Percentiles rank a stretch among this genome's conserved stretches.
Conservation (phyloP, 2,888 invertebrate genomes). For the Dascillus cervinus region DNA sequence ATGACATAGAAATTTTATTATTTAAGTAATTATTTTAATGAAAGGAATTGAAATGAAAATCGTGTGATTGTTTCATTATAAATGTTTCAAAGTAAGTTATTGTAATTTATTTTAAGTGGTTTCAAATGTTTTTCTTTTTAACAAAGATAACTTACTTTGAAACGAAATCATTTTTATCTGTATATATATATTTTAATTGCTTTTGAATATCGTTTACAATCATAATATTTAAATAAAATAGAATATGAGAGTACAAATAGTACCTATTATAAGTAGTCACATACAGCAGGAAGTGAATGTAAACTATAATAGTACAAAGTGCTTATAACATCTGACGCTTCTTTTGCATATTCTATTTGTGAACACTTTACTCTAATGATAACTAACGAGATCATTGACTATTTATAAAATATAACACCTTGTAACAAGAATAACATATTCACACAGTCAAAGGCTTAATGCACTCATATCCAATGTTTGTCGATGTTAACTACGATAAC, state of each 20-base stretch:
- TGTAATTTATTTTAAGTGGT: too few relatives aligned
- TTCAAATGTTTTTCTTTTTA: too few relatives aligned
- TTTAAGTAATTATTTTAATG: too few relatives aligned
- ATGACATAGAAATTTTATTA: too few relatives aligned
- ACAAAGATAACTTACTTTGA: too few relatives aligned
- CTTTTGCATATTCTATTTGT: conserved; percentile 1
- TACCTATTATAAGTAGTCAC: conserved; percentile 26
- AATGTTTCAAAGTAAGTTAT: too few relatives aligned
- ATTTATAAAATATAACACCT: conserved; percentile 29
- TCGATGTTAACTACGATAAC: conserved; percentile 1
- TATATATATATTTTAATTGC: too few relatives aligned
- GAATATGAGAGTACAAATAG: conserved; percentile 31
- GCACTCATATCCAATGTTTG: conserved; percentile 3
- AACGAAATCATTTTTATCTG: too few relatives aligned
- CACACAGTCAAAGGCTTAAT: conserved; percentile 9
- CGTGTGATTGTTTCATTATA: too few relatives aligned
- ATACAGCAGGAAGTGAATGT: conserved; percentile 22
- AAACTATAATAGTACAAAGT: conserved; percentile 7
- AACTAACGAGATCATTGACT: conserved; percentile 35
- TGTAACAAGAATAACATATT: conserved; percentile 25
- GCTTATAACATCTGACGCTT: conserved; percentile 12
- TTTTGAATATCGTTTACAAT: too few relatives aligned
- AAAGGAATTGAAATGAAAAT: too few relatives aligned
- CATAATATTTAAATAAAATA: conserved; percentile 29
- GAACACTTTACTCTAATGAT: conserved; percentile 11